A percentile compares a stretch with the other conserved stretches of the same genome.
Conservation (phyloP, 2,113 vertebrate genomes). For the Rhombomys opimus region DNA sequence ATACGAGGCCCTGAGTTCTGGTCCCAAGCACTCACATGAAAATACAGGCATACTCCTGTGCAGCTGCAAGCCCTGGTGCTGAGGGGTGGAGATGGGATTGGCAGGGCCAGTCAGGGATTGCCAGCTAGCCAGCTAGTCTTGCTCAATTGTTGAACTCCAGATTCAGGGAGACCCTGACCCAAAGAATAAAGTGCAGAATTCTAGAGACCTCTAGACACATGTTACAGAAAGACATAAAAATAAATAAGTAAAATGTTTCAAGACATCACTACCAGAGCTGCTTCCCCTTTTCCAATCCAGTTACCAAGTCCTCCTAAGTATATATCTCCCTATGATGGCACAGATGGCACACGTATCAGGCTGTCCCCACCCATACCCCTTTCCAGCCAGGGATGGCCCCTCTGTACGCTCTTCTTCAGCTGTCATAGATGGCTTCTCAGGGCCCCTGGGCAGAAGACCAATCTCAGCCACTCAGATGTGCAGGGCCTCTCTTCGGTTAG, state of each 20-base stretch:
- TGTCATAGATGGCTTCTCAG: conserved; percentile 8
- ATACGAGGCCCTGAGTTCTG: not conserved
- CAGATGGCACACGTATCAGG: not conserved
- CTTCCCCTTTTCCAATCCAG: not conserved
- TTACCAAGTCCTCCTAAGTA: not conserved
- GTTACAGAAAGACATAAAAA: not conserved
- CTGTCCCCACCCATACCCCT: not conserved
- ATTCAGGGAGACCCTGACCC: not conserved
- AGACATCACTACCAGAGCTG: not conserved
- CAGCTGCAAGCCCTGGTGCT: not conserved
- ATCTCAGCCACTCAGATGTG: not conserved
- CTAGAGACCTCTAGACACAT: not conserved
- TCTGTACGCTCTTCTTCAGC: not conserved
- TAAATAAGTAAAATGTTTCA: not conserved
- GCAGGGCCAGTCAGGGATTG: not conserved
- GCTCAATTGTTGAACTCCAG: not conserved
- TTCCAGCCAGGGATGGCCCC: not conserved
- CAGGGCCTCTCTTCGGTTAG: not conserved
- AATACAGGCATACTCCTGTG: not conserved
- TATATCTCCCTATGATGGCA: not conserved
- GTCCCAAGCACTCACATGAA: not conserved
- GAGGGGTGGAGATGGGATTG: not conserved
- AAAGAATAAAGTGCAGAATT: not conserved
- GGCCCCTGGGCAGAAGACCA: not conserved
- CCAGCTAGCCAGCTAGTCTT: not conserved